Evolutionary conservation across 2,888 invertebrate species (phyloP), one percentile per base, ranked within the genome.

Genomic region (Plagiodera versicolora): DNA sequence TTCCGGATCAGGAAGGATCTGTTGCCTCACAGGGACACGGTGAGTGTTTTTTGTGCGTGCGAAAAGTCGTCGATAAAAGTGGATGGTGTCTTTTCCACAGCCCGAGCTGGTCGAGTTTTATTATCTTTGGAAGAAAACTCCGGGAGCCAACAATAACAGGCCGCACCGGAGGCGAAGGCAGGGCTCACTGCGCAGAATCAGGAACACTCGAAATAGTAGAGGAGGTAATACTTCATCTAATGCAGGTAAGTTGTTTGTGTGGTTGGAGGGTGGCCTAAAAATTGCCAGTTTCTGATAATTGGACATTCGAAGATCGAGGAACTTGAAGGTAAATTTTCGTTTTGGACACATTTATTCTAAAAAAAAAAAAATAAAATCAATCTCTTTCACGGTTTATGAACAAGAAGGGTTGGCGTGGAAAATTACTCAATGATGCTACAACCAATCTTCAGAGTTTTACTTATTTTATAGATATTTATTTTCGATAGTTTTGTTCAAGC

Each of bases 121-220:
- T 83, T 99, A 99, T 83, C 85, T 97, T 77, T 99, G 99, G 99
- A 99, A 99, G 84, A 99, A 98, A 84, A 97, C 98, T 39, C 95
- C 98, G 17, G 95, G 95, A 74, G 98, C 98, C 65, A 94, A 95
- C 80, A 95, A 94, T 79, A 96, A 96, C 81, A 87, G 98, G 71
- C 97, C 97, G 20, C 96, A 97, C 78, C 86, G 97, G 68, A 86
- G 97, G 77, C 85, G 95, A 67, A 85, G 95, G 55, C 94, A 92
- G 79, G 91, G 91, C 71, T 94, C 94, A 53, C 82, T 95, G 72
- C 86, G 95, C 70, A 86, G 95, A 74, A 94, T 94, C 69, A 87
- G 94, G 68, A 93, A 93, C 75, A 94, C 94, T 58, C 85, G 94
- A 67, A 94, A 92, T 77, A 92, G 93, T 70, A 87, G 94, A 76